A percentile compares a stretch with the other conserved stretches of the same genome.
Conservation (phyloP, 1,140 invertebrate species). For the Musca vetustissima region DNA sequence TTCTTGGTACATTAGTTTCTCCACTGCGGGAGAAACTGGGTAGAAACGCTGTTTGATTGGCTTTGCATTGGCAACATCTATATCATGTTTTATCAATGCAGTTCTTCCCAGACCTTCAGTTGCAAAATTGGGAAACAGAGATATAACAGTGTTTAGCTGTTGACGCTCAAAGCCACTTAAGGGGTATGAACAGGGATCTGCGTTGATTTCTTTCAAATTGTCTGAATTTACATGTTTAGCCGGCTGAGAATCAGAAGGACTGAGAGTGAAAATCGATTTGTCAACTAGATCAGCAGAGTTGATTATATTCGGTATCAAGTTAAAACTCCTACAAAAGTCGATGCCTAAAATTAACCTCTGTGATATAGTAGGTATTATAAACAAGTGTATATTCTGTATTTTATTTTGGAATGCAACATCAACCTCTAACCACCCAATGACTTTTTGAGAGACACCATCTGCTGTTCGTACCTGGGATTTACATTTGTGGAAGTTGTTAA, state of each 20-base stretch:
- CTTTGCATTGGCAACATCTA: constrained; percentile 34
- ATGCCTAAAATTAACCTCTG: constrained; percentile 6
- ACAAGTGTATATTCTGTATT: not conserved
- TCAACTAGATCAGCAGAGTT: not conserved
- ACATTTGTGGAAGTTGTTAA: not conserved
- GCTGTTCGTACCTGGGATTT: not conserved
- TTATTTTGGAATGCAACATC: constrained; percentile 5
- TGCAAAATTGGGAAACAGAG: constrained; percentile 6
- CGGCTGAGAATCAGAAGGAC: not conserved
- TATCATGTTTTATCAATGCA: constrained; percentile 37
- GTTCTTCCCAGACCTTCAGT: constrained; percentile 28
- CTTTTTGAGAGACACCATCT: not conserved
- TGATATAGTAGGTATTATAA: not conserved
- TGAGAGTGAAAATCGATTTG: not conserved
- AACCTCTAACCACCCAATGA: not conserved
- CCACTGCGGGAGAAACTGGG: constrained; percentile 33
- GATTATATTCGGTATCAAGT: not conserved
- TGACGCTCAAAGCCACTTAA: not conserved
- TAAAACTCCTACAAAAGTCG: constrained; percentile 21
- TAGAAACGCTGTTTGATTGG: constrained; percentile 44
- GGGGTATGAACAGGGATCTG: not conserved
- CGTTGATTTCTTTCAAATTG: not conserved
- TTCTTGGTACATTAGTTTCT: constrained; percentile 28
- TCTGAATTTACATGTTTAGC: not conserved
- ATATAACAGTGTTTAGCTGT: constrained; percentile 1